Base-by-base conservation (phyloP, 2,113 vertebrate genomes). In the Crotalus horridus region DNA sequence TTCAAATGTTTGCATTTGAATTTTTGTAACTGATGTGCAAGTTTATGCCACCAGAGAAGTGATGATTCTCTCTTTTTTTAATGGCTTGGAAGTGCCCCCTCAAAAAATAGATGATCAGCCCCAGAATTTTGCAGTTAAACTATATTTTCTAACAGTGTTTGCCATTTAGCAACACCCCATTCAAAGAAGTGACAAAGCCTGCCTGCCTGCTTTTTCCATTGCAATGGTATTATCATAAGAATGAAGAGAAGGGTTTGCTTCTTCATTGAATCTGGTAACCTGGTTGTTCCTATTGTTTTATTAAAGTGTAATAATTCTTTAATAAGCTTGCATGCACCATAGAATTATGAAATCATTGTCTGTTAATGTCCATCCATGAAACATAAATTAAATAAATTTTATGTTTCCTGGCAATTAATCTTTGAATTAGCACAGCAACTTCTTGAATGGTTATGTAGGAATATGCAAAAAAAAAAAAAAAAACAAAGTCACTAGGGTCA, bases 361-460 rank as follows among this genome's bases (percentile, higher is more conserved):
- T 0, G 0, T 54, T 89, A 20, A 17, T 93, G 89, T 92, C 89
- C 26, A 11, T 43, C 93, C 91, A 24, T 51, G 58, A 90, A 88
- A 95, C 61, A 92, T 8, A 53, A 61, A 39, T 48, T 87, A 85
- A 88, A 92, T 58, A 93, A 92, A 92, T 93, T 69, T 90, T 92
- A 91, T 92, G 2, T 91, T 74, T 39, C 5, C 46, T 61, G 85
- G 26, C 12, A 91, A 64, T 92, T 94, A 74, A 89, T 81, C 89
- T 85, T 89, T 88, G 23, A 93, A 58, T 13, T 43, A 90, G 23
- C 21, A 0, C 55, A 46, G 21, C 93, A 90, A 93, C 88, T 56
- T 93, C 89, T 90, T 74, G 53, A 81, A 88, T 59, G 88, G 87
- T 92, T 94, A 85, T 53, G 85, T 85, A 93, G 56, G 58, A 56